A percentile compares a stretch with the other conserved stretches of the same genome.
phyloP scores from a whole-genome alignment of 2,113 vertebrate genomes.

The Hystrix cristata region DNA sequence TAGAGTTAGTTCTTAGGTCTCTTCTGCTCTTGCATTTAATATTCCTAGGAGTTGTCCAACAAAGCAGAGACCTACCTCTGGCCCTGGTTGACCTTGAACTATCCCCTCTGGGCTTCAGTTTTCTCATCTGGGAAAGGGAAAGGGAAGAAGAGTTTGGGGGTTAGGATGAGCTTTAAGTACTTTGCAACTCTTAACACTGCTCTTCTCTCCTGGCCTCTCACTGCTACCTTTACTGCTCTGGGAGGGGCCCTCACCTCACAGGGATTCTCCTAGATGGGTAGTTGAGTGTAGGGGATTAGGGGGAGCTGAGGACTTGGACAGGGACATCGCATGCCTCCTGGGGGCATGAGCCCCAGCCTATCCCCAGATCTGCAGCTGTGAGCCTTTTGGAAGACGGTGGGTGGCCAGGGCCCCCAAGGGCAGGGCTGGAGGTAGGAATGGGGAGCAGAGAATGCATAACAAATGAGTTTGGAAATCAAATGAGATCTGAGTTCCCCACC shows the following conservation, averaged over 20 bases:
- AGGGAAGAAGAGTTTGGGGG: not conserved
- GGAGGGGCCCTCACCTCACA: not conserved
- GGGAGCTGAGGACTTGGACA: not conserved
- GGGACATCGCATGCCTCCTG: not conserved
- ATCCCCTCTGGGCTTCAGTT: not conserved
- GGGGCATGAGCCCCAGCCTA: not conserved
- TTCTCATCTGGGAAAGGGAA: not conserved
- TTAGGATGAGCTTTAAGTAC: not conserved
- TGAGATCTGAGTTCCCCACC: conserved; percentile 76
- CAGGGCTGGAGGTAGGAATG: not conserved
- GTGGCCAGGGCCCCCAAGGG: not conserved
- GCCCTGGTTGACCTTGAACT: not conserved
- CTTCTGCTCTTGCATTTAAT: not conserved
- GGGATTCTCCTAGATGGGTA: not conserved
- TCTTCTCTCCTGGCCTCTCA: not conserved
- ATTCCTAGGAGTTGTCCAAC: not conserved
- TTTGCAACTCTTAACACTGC: not conserved
- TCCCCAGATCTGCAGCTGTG: not conserved
- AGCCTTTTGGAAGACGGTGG: not conserved
- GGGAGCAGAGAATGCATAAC: conserved; percentile 60
- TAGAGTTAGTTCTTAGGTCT: not conserved
- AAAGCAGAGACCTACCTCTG: not conserved
- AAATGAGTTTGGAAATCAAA: conserved; percentile 67
- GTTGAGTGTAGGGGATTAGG: not conserved
- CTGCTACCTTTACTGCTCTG: not conserved